Evolutionary conservation across 1,140 invertebrate genomes (phyloP).

Genomic region (Metaphire vulgaris): DNA sequence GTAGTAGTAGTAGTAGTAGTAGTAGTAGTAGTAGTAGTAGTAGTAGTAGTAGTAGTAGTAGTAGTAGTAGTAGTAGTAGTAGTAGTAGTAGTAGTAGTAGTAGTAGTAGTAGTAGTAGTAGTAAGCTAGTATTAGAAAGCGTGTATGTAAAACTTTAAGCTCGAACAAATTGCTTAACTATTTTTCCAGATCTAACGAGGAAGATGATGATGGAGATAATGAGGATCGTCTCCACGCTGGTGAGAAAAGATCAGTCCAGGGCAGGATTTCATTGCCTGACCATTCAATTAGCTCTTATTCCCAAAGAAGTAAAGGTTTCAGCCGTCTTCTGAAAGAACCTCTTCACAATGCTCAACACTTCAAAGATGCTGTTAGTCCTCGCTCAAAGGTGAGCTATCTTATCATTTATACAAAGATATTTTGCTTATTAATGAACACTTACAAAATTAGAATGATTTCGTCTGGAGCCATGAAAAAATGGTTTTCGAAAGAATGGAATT

Average conservation of each 20-base stretch:
- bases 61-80: too few species aligned
- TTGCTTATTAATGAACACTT: too few species aligned
- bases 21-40: too few species aligned
- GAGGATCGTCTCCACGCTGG: too few species aligned
- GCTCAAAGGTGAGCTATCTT: background rate
- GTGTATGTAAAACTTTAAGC: background rate
- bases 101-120: background rate
- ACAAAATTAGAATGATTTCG: background rate
- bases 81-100: too few species aligned
- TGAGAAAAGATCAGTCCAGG: background rate
- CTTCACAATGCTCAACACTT: background rate
- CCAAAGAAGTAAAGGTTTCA: background rate
- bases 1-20: too few species aligned
- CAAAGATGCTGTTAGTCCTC: background rate
- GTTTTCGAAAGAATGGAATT: background rate
- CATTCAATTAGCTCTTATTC: background rate
- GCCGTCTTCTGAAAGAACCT: background rate
- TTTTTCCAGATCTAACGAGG: background rate
- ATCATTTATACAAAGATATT: too few species aligned
- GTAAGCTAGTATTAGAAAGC: background rate
- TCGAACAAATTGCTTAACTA: background rate
- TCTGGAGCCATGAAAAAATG: background rate
- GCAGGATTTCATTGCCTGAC: background rate
- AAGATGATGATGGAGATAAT: too few species aligned
- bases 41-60: too few species aligned